Evolutionary conservation across 2,888 invertebrate genomes (phyloP), one percentile per base, ranked within the genome.

Genomic region (Platynereis dumerilii): DNA sequence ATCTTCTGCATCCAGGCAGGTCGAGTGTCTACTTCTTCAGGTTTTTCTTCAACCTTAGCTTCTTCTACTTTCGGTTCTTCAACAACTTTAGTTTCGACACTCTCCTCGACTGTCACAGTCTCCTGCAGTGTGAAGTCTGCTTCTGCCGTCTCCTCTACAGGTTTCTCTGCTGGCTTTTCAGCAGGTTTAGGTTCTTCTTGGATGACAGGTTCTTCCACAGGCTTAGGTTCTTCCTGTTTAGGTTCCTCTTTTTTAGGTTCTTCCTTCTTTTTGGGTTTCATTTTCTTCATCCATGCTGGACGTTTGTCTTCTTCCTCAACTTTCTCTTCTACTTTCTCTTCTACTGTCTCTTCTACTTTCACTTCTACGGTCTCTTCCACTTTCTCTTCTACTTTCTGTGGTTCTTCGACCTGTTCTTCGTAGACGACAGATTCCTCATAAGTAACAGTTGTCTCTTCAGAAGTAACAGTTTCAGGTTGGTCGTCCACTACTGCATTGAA

Each of bases 251-350:
- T 12, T 34, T 34, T 34, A 7, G 34, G 59, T 53, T 48, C 48
- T 29, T 60, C 60, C 5, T 48, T 48, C 45, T 60, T 60, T 34
- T 52, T 24, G 34, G 24, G 17, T 55, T 55, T 24, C 24, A 27
- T 26, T 22, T 27, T 45, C 45, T 45, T 42, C 44, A 45, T 2
- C 20, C 39, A 39, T 45, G 60, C 12, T 28, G 7, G 15, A 22
- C 34, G 34, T 12, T 12, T 34, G 34, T 34, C 42, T 2, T 59
- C 42, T 59, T 59, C 59, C 45, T 59, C 34, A 34, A 34, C 34
- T 60, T 5, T 34, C 34, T 34, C 34, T 34, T 34, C 34, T 34
- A 34, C 26, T 7, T 34, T 12, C 12, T 34, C 34, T 34, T 34
- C 34, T 7, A 34, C 34, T 34, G 5, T 34, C 12, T 34, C 34